Conservation (phyloP, 2,888 invertebrate species). For the Ceratothoa steindachneri region DNA sequence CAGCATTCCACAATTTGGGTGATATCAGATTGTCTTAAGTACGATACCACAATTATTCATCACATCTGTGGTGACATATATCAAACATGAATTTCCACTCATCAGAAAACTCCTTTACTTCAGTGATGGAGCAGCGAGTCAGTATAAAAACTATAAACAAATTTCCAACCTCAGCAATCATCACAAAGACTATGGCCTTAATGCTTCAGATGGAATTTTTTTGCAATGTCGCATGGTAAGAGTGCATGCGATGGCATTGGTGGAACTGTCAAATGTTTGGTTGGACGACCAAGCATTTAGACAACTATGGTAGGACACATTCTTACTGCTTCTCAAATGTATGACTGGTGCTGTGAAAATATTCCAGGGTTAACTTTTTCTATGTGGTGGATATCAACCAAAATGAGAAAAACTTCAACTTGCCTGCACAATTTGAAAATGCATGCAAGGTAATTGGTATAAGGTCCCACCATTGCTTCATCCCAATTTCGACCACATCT, state of each 20-base stretch:
- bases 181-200: neutral
- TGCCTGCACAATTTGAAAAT: neutral
- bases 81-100: too few relatives aligned
- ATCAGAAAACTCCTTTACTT: neutral
- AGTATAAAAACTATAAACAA: too few relatives aligned
- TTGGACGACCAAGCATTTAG: neutral
- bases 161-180: neutral
- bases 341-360: neutral
- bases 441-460: neutral
- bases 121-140: too few relatives aligned
- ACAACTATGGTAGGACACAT: neutral
- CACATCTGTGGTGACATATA: too few relatives aligned
- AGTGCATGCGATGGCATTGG: neutral
- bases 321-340: neutral
- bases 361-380: neutral
- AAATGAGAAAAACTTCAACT: neutral
- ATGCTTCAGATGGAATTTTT: neutral
- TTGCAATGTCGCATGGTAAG: neutral
- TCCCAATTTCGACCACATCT: too few relatives aligned
- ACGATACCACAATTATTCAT: too few relatives aligned
- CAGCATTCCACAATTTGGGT: too few relatives aligned
- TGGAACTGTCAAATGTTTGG: neutral
- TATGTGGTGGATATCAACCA: neutral
- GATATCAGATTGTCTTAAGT: too few relatives aligned
- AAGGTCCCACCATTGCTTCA: too few relatives aligned